Evolutionary conservation across 1,140 invertebrate species (phyloP), one percentile per base, ranked within the genome.

Genomic region (Hermetia illucens): DNA sequence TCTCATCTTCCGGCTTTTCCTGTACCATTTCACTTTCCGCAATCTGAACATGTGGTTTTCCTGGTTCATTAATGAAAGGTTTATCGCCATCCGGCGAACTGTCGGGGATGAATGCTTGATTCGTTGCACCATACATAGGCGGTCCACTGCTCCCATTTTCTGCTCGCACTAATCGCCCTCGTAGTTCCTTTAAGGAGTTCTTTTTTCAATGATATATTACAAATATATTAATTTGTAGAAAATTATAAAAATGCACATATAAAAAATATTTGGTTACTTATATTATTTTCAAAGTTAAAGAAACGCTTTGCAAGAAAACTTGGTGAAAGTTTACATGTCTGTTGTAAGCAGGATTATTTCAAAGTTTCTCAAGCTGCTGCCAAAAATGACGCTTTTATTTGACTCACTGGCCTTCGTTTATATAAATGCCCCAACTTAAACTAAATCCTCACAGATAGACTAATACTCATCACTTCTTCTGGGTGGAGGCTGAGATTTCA

Each of bases 51-150:
- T 64, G 55, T 16, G 53, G 44, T 34, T 61, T 49, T 43, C 50
- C 38, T 15, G 16, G 17, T 34, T 31, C 16, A 25, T 25, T 21
- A n/a, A 29, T 8, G 8, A 39, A 13, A 4, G 24, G 40, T 51
- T 52, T 3, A 38, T 47, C 27, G 43, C 66, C 70, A 19, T 81
- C 79, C 52, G 79, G 79, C 34, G 75, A 75, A 51, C 87, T 82
- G 49, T 89, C 84, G 33, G 53, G 51, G 43, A 61, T 52, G 46
- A 90, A 92, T 20, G 74, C 86, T 31, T 76, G 73, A 56, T 91
- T 92, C 5, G 84, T 85, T 10, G 86, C 77, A 5, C 87, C 87
- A 51, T 90, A 90, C 55, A 59, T 73, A 68, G 49, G 68, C 62
- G 49, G 69, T 64, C 44, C 9, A 19, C 55, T 49, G 32, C 48